A percentile compares a stretch with the other conserved stretches of the same genome.
Conservation (phyloP, 1,140 invertebrate genomes). For the Odontomachus brunneus region DNA sequence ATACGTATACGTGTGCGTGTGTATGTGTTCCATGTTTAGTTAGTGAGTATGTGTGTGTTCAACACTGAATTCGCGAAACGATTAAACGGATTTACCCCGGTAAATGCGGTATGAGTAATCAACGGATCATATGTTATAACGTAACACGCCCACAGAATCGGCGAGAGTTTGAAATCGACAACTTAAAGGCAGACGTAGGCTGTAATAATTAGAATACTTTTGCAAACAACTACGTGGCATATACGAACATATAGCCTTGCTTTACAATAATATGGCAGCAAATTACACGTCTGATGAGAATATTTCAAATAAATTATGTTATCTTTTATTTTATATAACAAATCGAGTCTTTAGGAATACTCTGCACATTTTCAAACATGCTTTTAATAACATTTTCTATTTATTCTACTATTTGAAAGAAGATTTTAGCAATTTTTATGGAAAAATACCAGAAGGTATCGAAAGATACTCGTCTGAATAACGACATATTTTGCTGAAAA, state of each 20-base stretch:
- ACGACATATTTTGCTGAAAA: no score
- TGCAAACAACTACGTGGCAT: neutral
- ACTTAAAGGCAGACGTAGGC: neutral
- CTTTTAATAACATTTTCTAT: no score
- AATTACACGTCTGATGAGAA: neutral
- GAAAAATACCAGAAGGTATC: no score
- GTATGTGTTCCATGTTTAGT: neutral
- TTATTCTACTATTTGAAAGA: no score
- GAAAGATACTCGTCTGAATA: no score
- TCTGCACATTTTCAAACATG: no score
- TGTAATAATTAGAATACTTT: neutral
- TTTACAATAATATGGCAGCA: neutral
- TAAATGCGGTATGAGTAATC: constrained; percentile 49
- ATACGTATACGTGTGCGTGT: neutral
- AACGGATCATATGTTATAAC: constrained; percentile 35
- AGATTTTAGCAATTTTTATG: no score
- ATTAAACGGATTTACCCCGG: constrained; percentile 54
- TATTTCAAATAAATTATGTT: neutral
- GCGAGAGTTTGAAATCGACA: constrained; percentile 20
- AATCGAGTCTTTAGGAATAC: no score
- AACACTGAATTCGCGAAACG: constrained; percentile 44
- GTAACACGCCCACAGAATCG: neutral
- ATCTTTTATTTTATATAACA: neutral
- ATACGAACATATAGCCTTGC: neutral
- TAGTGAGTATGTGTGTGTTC: neutral